phyloP scores from a whole-genome alignment of 2,888 invertebrate genomes.

The Desoria tigrina region DNA sequence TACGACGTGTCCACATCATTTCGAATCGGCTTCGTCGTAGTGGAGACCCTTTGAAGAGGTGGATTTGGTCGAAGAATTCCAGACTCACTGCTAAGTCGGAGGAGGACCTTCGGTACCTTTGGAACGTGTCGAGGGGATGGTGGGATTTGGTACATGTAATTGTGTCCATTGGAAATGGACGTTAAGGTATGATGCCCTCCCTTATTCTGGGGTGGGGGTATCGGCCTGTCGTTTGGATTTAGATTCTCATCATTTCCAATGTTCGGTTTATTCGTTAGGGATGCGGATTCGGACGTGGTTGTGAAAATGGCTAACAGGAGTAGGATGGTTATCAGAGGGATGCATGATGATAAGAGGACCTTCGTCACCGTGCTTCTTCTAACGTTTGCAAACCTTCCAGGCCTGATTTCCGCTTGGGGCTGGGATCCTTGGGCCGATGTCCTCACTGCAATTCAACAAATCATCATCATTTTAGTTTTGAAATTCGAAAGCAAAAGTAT shows the following conservation, averaged over 20 bases:
- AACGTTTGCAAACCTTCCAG: too few relatives aligned
- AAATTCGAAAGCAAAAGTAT: too few relatives aligned
- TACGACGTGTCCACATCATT: background rate
- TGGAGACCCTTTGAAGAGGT: conserved; percentile 10
- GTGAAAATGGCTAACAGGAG: conserved; percentile 24
- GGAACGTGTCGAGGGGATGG: conserved; percentile 4
- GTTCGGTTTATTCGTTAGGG: conserved; percentile 12
- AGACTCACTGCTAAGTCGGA: conserved; percentile 34
- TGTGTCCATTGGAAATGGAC: background rate
- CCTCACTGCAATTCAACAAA: too few relatives aligned
- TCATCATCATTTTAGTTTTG: too few relatives aligned
- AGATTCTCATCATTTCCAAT: too few relatives aligned
- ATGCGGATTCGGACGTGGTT: conserved; percentile 27
- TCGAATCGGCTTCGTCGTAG: background rate
- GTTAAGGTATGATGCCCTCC: background rate
- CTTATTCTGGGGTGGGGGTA: background rate
- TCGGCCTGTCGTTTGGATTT: background rate
- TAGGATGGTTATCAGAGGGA: conserved; percentile 16
- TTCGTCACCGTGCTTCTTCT: conserved; percentile 30
- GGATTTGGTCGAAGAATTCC: conserved; percentile 28
- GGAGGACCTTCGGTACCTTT: conserved; percentile 16
- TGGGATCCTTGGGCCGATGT: too few relatives aligned
- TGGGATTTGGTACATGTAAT: conserved; percentile 15
- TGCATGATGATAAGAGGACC: conserved; percentile 27
- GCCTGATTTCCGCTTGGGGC: too few relatives aligned